phyloP scores from a whole-genome alignment of 2,888 invertebrate genomes.

The Zele albiditarsus region DNA sequence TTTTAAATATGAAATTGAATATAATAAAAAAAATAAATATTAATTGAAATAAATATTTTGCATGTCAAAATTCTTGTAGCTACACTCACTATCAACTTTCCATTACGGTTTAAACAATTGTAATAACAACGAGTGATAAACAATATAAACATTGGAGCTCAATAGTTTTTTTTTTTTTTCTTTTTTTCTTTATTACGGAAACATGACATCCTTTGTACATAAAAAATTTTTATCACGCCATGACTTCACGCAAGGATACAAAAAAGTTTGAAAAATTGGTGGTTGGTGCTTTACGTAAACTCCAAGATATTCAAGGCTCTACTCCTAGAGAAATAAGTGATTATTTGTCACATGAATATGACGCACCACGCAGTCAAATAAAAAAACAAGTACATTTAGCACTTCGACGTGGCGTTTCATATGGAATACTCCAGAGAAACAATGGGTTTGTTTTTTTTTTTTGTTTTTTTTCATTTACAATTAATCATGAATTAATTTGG shows the following conservation, averaged over 20 bases:
- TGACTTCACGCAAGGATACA: constrained; percentile 50
- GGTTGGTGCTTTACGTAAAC: constrained; percentile 63
- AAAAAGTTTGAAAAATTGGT: constrained; percentile 66
- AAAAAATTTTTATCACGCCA: constrained; percentile 29
- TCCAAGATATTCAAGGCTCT: constrained; percentile 65
- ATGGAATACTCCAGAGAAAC: constrained; percentile 63
- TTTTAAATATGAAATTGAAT: constrained; percentile 33
- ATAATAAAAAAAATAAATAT: not conserved
- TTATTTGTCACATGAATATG: constrained; percentile 65
- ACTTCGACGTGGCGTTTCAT: constrained; percentile 64
- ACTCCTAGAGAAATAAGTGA: constrained; percentile 66
- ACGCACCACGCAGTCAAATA: constrained; percentile 57
- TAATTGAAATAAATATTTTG: not conserved
- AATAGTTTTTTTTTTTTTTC: not conserved
- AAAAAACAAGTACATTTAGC: constrained; percentile 62
- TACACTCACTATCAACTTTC: not conserved
- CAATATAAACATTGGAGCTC: no score
- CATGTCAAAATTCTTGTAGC: not conserved
- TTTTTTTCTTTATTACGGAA: not conserved
- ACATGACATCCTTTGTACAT: not conserved
- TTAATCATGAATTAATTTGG: not conserved
- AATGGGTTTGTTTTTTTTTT: constrained; percentile 57
- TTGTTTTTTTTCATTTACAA: constrained; percentile 18
- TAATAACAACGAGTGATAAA: no score
- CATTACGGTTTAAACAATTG: not conserved